These are phyloP conservation scores for Apogon talboti DNA, from an alignment of 2,797 vertebrate species.

Conservation along the genomic window DNA sequence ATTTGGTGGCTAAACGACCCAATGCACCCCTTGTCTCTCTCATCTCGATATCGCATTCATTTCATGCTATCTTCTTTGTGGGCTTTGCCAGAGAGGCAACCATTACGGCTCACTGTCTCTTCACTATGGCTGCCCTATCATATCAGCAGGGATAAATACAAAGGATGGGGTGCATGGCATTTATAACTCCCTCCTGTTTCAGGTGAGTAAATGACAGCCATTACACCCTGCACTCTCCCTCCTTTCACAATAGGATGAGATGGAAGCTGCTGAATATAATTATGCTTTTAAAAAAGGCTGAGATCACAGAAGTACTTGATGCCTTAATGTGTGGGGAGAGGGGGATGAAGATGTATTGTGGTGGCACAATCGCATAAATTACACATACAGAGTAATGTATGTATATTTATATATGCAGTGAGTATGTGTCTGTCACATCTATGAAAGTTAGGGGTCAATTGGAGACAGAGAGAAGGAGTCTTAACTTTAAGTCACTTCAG, in stretches of 20 bases:
- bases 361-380: constrained; percentile 48
- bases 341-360: constrained; percentile 45
- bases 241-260: constrained; percentile 65
- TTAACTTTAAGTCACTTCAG: constrained; percentile 5
- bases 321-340: constrained; percentile 63
- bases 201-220: constrained; percentile 79
- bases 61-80: constrained; percentile 72
- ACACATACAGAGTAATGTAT: constrained; percentile 6
- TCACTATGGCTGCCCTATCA: constrained; percentile 64
- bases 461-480: neutral
- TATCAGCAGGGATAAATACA: constrained; percentile 79
- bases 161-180: constrained; percentile 65
- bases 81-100: constrained; percentile 62
- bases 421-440: constrained; percentile 11
- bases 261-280: constrained; percentile 66
- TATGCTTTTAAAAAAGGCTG: constrained; percentile 64
- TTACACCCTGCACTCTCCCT: constrained; percentile 70
- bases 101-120: constrained; percentile 68
- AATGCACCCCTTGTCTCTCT: constrained; percentile 73
- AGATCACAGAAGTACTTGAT: constrained; percentile 68
- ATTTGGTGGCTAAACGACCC: constrained; percentile 78
- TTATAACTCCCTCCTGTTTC: constrained; percentile 74
- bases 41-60: constrained; percentile 77
- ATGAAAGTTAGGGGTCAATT: constrained; percentile 6
- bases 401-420: constrained; percentile 1